Evolutionary conservation across 2,113 vertebrate species (phyloP).

Genomic region (Ceuthmochares aereus): DNA sequence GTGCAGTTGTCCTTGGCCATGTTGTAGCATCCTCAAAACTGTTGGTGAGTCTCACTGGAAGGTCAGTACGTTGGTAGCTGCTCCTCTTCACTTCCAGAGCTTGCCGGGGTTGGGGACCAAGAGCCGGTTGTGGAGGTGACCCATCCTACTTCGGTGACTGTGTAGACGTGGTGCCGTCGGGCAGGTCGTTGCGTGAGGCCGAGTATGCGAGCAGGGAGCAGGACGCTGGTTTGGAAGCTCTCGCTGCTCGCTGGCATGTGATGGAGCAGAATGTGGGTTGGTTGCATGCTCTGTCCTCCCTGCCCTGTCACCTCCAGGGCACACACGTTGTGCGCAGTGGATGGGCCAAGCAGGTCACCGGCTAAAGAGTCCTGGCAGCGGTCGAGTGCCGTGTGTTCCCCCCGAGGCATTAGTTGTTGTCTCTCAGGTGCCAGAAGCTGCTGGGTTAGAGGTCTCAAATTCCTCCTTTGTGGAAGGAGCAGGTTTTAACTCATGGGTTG

Average conservation of each 20-base stretch:
- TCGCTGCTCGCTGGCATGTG: not conserved
- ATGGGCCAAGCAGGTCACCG: not conserved
- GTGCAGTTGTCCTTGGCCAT: not conserved
- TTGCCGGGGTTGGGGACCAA: no score
- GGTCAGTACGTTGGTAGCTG: not conserved
- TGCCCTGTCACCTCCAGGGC: fast-evolving
- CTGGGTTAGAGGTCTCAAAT: not conserved
- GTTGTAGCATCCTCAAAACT: no score
- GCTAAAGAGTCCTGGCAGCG: not conserved
- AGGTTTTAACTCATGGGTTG: fast-evolving
- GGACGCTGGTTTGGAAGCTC: not conserved
- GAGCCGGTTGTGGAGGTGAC: not conserved
- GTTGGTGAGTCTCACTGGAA: fast-evolving
- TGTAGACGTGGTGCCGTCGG: fast-evolving
- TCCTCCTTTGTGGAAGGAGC: not conserved
- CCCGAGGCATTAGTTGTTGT: fast-evolving
- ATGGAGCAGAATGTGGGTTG: not conserved
- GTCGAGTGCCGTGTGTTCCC: not conserved
- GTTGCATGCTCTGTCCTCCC: not conserved
- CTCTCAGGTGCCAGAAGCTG: not conserved
- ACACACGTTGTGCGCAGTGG: fast-evolving
- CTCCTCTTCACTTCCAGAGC: not conserved
- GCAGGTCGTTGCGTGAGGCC: not conserved
- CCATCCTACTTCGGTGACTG: no score
- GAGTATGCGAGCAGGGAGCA: not conserved